Evolutionary conservation across 2,888 invertebrate species (phyloP), one percentile per base, ranked within the genome.

Genomic region (Dorcus parallelipipedus): DNA sequence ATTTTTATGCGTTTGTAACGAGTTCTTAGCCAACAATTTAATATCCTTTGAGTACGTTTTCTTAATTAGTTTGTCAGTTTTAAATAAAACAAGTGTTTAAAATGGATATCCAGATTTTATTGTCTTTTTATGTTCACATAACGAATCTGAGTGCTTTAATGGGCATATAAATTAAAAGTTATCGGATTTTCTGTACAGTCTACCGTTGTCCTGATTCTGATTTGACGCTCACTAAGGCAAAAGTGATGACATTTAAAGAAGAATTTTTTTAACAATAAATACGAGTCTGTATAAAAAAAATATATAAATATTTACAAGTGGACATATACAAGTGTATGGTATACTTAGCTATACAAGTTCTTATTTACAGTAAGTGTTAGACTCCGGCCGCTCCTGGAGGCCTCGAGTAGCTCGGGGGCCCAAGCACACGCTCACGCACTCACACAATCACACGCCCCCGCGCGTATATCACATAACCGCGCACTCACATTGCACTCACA

Each of bases 331-430:
- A 66, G 67, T 57, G 66, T 69, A 65, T 59, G 64, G 64, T 65
- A 72, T 73, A 68, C 67, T 73, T 72, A 73, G 68, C 68, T 73
- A 71, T 73, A 73, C 74, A 73, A 69, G 69, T 73, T 67, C 68
- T 59, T 74, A 73, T 73, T 62, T 73, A 75, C 73, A 74, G 69
- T 67, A 67, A 64, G 64, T 57, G 67, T 72, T 73, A 73, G 67
- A 73, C 71, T 73, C 73, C 71, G 63, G 58, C 62, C 59, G 52
- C 57, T 64, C 59, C 58, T 50, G 58, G 60, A 59, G 63, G 60
- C 59, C 55, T 64, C 63, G 69, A 70, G 71, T 68, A 66, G 64
- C 62, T 65, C 69, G 67, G 70, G 59, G 60, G 58, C 51, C 26
- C 55, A 55, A 48, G 40, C 60, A 55, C 61, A 43, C 58, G 54